Conservation (phyloP, 2,888 invertebrate species). For the Lasioglossum malachurum region DNA sequence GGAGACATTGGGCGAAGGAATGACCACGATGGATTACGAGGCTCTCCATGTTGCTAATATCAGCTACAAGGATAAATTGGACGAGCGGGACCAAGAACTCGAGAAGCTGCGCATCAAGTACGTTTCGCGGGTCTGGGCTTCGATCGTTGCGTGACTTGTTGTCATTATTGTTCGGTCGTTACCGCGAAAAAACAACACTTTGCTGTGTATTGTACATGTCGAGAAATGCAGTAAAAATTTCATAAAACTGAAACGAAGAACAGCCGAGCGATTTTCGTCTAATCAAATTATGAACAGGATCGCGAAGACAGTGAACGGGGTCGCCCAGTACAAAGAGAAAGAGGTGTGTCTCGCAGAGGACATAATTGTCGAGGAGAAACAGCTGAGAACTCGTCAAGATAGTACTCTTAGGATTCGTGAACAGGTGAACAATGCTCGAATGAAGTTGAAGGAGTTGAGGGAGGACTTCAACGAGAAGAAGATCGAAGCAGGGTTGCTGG, state of each 20-base stretch:
- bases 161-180: neutral
- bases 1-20: constrained; percentile 74
- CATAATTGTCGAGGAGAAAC: constrained; percentile 56
- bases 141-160: neutral
- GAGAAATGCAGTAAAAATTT: neutral
- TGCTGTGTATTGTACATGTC: too few relatives aligned
- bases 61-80: constrained; percentile 69
- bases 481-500: constrained; percentile 70
- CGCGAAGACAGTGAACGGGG: constrained; percentile 53
- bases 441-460: constrained; percentile 57
- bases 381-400: constrained; percentile 45
- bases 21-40: constrained; percentile 76
- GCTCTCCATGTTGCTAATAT: constrained; percentile 62
- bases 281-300: constrained; percentile 58
- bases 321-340: constrained; percentile 74
- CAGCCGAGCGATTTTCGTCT: too few relatives aligned
- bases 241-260: neutral
- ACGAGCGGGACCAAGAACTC: constrained; percentile 73
- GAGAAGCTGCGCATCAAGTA: constrained; percentile 72
- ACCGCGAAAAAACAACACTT: too few relatives aligned
- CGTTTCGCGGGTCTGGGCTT: neutral
- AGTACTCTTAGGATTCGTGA: constrained; percentile 45
- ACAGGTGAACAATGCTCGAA: constrained; percentile 53
- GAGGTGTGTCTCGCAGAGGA: constrained; percentile 62
- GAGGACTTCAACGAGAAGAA: constrained; percentile 54